A percentile compares a stretch with the other conserved stretches of the same genome.
phyloP scores from a whole-genome alignment of 2,113 vertebrate genomes.

The Megaceryle maxima region DNA sequence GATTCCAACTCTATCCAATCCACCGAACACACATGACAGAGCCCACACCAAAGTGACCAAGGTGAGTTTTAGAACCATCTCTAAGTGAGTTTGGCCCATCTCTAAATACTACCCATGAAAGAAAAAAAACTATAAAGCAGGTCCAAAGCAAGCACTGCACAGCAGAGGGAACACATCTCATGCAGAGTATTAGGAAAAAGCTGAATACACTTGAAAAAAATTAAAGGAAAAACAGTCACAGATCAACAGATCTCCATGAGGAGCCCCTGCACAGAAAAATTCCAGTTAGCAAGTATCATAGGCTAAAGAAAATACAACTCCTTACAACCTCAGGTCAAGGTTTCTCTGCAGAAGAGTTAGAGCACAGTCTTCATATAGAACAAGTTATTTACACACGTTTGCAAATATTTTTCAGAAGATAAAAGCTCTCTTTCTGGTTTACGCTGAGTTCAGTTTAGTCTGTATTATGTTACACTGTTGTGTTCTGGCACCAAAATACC shows the following conservation, averaged over 20 bases:
- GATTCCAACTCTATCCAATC: not conserved
- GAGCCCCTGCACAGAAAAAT: slow-evolving; percentile 40
- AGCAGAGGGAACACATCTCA: slow-evolving; percentile 64
- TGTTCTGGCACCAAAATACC: not conserved
- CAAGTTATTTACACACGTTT: not conserved
- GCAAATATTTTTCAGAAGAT: not conserved
- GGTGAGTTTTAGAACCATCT: not conserved
- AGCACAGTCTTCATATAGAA: not conserved
- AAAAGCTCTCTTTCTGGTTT: not conserved
- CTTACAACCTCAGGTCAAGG: slow-evolving; percentile 11
- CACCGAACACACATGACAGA: not conserved
- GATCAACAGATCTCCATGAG: slow-evolving; percentile 59
- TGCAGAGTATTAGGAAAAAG: slow-evolving; percentile 69
- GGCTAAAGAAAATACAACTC: slow-evolving; percentile 17
- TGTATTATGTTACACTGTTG: not conserved
- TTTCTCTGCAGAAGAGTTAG: slow-evolving; percentile 35
- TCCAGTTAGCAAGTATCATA: slow-evolving; percentile 37
- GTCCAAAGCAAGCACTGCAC: slow-evolving; percentile 42
- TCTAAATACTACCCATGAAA: slow-evolving; percentile 13
- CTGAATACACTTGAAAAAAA: slow-evolving; percentile 55
- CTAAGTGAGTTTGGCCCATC: slow-evolving; percentile 22
- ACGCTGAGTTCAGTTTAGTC: not conserved
- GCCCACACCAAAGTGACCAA: slow-evolving; percentile 15
- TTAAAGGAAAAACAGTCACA: slow-evolving; percentile 58
- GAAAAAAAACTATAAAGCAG: slow-evolving; percentile 27